phyloP scores from a whole-genome alignment of 2,888 invertebrate genomes.

The Nomada lathburiana region DNA sequence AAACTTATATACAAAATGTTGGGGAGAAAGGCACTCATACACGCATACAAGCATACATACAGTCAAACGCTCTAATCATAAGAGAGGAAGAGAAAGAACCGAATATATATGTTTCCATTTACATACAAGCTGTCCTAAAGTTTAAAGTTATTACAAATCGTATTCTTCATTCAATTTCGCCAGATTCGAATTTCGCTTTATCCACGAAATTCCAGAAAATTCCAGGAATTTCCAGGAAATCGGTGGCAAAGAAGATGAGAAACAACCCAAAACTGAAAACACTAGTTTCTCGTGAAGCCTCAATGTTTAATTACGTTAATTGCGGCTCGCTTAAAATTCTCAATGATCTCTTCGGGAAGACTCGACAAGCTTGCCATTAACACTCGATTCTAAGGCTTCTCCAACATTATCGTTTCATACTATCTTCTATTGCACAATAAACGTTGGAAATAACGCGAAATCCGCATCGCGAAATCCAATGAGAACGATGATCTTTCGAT shows the following conservation, averaged over 20 bases:
- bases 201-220: no score
- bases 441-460: neutral
- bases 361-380: conserved; percentile 57
- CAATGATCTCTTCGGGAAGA: conserved; percentile 48
- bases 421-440: conserved; percentile 4
- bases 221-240: neutral
- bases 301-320: conserved; percentile 15
- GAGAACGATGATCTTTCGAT: conserved; percentile 26
- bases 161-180: conserved; percentile 16
- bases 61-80: conserved; percentile 39
- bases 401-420: conserved; percentile 3
- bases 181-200: neutral
- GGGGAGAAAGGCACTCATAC: conserved; percentile 55
- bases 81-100: conserved; percentile 56
- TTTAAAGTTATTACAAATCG: conserved; percentile 12
- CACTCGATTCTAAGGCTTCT: conserved; percentile 46
- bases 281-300: conserved; percentile 30
- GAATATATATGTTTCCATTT: conserved; percentile 47
- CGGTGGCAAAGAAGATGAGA: conserved; percentile 4
- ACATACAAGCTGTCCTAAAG: conserved; percentile 45
- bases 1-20: conserved; percentile 69
- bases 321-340: conserved; percentile 51
- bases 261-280: neutral
- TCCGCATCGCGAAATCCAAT: neutral
- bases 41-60: conserved; percentile 58